Conservation (phyloP, 2,113 vertebrate species). For the Ceratotherium simum region DNA sequence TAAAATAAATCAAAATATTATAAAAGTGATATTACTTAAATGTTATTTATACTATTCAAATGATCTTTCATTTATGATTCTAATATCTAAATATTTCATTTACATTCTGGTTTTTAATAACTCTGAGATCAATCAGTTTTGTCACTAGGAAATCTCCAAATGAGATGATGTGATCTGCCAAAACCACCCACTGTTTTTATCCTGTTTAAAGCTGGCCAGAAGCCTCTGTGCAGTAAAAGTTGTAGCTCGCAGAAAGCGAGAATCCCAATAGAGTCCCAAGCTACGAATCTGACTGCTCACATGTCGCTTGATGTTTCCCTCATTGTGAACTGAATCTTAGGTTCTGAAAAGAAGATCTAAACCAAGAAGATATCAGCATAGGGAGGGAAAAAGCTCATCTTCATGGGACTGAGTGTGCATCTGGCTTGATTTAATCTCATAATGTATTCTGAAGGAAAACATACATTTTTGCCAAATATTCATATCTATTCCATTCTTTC, state of each 20-base stretch:
- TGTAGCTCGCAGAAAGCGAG: not conserved
- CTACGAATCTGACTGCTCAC: not conserved
- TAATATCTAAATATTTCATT: not conserved
- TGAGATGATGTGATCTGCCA: not conserved
- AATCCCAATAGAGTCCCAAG: not conserved
- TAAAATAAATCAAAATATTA: not conserved
- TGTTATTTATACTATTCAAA: no score
- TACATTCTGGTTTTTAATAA: not conserved
- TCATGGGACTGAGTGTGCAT: not conserved
- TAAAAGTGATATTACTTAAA: not conserved
- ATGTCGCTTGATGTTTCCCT: not conserved
- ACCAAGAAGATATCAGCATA: not conserved
- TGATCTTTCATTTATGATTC: not conserved
- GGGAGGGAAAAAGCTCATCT: not conserved
- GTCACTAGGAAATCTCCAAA: not conserved
- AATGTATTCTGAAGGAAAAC: slow-evolving; percentile 20
- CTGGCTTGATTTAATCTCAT: not conserved
- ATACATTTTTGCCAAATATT: not conserved
- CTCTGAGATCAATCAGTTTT: not conserved
- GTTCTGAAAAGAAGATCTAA: slow-evolving; percentile 31
- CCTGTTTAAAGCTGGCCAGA: not conserved
- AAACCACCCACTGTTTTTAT: not conserved
- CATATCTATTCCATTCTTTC: not conserved
- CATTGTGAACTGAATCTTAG: not conserved
- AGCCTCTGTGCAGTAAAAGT: not conserved